phyloP scores from a whole-genome alignment of 2,797 vertebrate species.

The Microhierax caerulescens region DNA sequence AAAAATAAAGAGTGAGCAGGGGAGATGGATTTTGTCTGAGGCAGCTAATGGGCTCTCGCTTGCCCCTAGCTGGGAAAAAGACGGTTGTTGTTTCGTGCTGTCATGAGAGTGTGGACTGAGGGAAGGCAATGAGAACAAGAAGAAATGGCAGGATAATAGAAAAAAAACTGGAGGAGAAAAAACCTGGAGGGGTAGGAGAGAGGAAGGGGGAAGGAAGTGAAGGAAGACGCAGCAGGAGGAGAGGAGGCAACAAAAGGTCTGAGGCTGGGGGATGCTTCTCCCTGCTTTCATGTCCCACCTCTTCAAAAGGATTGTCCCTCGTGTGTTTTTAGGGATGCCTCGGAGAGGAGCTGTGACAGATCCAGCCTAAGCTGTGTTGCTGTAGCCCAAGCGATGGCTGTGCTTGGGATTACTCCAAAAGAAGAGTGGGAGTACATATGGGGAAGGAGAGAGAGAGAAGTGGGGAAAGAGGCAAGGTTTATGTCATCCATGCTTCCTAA shows the following conservation, averaged over 20 bases:
- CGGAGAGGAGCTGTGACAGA: background rate
- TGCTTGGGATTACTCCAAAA: background rate
- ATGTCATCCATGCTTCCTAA: background rate
- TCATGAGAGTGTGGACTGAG: background rate
- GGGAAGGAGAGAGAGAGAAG: background rate
- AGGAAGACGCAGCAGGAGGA: background rate
- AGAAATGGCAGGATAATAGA: background rate
- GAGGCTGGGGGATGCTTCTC: accelerated
- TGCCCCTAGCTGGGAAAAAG: background rate
- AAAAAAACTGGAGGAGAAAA: background rate
- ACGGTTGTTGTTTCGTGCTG: background rate
- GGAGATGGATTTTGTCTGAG: constrained; percentile 17
- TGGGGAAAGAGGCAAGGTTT: background rate
- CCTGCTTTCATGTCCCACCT: background rate
- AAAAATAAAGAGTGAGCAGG: background rate
- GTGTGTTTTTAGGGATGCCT: background rate
- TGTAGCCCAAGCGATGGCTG: accelerated
- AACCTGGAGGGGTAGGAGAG: background rate
- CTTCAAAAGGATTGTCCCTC: background rate
- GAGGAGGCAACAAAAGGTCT: background rate
- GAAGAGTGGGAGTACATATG: background rate
- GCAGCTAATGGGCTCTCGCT: background rate
- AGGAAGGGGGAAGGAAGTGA: background rate
- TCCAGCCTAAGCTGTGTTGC: background rate
- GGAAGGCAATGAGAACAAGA: background rate